These are phyloP conservation scores for Petromus typicus DNA, from an alignment of 2,113 vertebrate species.

Conservation along the genomic window DNA sequence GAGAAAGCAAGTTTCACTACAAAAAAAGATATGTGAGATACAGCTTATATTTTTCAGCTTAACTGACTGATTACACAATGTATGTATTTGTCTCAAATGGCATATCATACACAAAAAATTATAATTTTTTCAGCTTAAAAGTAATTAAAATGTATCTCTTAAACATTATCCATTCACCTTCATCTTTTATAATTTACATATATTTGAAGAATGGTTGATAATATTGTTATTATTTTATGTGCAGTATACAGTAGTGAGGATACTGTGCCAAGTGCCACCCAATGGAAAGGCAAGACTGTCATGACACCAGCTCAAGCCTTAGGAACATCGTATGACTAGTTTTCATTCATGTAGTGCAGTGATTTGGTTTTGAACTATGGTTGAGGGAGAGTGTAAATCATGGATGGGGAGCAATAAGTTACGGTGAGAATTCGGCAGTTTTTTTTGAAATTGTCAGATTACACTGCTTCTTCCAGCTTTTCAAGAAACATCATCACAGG, in stretches of 20 bases:
- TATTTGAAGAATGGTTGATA: conserved; percentile 23
- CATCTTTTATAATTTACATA: not conserved
- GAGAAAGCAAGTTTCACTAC: not conserved
- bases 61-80: not conserved
- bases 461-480: too few species aligned
- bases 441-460: not conserved
- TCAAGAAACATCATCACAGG: not conserved
- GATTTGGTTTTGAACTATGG: not conserved
- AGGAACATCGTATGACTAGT: not conserved
- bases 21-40: not conserved
- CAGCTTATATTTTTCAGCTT: not conserved
- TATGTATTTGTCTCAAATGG: not conserved
- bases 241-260: not conserved
- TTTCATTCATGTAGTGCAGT: not conserved
- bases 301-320: not conserved
- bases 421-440: not conserved
- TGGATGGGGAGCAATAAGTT: not conserved
- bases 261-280: not conserved
- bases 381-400: not conserved
- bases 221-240: conserved; percentile 20
- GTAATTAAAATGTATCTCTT: conserved; percentile 21
- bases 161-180: not conserved
- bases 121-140: not conserved
- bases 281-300: not conserved
- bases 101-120: not conserved